These are phyloP conservation scores for Sebastes goodei DNA, from an alignment of 2,797 vertebrate genomes.

Conservation along the genomic window DNA sequence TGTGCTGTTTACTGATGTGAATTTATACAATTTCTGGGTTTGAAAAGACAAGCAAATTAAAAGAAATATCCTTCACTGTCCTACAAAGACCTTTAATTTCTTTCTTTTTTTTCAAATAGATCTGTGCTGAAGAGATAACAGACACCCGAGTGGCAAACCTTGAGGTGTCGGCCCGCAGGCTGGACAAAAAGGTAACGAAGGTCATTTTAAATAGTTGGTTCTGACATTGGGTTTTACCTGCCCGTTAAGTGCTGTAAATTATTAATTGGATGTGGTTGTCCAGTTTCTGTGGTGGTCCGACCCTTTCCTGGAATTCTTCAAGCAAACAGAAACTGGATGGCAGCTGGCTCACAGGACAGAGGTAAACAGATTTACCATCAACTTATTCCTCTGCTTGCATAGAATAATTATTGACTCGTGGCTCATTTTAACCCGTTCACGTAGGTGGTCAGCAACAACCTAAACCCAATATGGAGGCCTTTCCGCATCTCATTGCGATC, in stretches of 20 bases:
- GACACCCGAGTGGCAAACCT: constrained; percentile 91
- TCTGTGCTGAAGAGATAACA: constrained; percentile 93
- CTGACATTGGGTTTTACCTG: not conserved
- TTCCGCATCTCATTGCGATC: constrained; percentile 90
- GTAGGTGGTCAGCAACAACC: constrained; percentile 92
- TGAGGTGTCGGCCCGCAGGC: constrained; percentile 88
- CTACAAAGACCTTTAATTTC: not conserved
- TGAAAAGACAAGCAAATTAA: not conserved
- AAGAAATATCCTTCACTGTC: not conserved
- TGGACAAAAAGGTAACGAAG: constrained; percentile 91
- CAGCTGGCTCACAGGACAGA: constrained; percentile 96
- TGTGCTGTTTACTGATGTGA: not conserved
- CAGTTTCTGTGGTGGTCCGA: constrained; percentile 90
- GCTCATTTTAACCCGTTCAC: not conserved
- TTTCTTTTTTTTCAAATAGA: constrained; percentile 71
- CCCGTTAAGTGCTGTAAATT: not conserved
- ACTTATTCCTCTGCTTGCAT: not conserved
- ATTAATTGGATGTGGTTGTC: not conserved
- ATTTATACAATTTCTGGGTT: not conserved
- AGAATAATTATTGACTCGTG: rapidly evolving
- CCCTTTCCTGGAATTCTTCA: constrained; percentile 95
- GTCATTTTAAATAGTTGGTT: not conserved
- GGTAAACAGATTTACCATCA: constrained; percentile 72
- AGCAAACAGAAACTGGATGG: constrained; percentile 91
- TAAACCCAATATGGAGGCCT: constrained; percentile 93